Percentiles rank a stretch among this genome's conserved stretches.
Evolutionary conservation across 1,140 invertebrate species (phyloP).

Genomic region (Leptinotarsa defecta): DNA sequence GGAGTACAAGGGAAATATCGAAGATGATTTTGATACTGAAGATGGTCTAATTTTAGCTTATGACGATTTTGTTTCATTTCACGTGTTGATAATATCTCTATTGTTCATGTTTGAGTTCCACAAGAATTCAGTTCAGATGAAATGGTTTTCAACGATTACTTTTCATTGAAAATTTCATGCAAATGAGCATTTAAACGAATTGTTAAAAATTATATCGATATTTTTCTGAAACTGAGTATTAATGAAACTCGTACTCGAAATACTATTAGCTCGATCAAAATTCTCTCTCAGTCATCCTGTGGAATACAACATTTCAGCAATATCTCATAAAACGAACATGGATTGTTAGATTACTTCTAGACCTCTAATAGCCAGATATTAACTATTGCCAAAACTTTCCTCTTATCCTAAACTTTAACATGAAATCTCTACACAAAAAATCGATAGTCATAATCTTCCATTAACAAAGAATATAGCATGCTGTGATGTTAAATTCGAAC

Average conservation of each 20-base stretch:
- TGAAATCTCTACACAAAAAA: slow-evolving; percentile 45
- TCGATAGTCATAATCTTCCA: neutral
- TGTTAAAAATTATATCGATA: too few relatives aligned
- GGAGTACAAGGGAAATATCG: too few relatives aligned
- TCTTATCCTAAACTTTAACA: slow-evolving; percentile 37
- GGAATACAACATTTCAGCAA: slow-evolving; percentile 32
- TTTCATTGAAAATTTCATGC: too few relatives aligned
- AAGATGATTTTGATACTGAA: too few relatives aligned
- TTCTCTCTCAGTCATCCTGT: slow-evolving; percentile 45
- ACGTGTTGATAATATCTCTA: too few relatives aligned
- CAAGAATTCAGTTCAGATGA: slow-evolving; percentile 36
- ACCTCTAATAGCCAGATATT: slow-evolving; percentile 44
- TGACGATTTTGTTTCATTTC: too few relatives aligned
- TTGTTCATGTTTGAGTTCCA: neutral
- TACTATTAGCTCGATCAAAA: slow-evolving; percentile 44
- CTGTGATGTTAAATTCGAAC: slow-evolving; percentile 43
- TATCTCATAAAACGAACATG: slow-evolving; percentile 37
- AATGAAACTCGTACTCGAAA: neutral
- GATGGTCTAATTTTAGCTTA: too few relatives aligned
- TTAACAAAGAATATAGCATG: slow-evolving; percentile 28
- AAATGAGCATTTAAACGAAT: too few relatives aligned
- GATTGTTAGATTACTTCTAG: slow-evolving; percentile 45
- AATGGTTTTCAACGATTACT: slow-evolving; percentile 31
- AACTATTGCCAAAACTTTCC: slow-evolving; percentile 41
- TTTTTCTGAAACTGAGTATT: too few relatives aligned